Percentiles rank a stretch among this genome's conserved stretches.
Conservation (phyloP, 2,113 vertebrate species). For the Scytalopus superciliaris region DNA sequence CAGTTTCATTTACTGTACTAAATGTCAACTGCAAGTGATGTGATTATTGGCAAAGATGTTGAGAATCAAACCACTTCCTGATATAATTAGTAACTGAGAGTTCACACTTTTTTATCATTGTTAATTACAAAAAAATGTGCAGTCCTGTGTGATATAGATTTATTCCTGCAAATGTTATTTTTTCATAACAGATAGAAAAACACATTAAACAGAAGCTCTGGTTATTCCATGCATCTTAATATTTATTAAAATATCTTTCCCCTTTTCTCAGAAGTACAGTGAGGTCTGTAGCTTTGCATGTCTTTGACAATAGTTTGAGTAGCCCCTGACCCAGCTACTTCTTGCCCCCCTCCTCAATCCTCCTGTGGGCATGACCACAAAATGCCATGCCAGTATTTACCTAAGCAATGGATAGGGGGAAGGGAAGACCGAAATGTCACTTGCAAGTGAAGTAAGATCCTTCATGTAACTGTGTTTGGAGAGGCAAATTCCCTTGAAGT, state of each 20-base stretch:
- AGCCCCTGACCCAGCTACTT: neutral
- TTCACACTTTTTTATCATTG: neutral
- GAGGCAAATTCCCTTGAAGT: neutral
- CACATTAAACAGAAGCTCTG: neutral
- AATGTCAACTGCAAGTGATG: neutral
- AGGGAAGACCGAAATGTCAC: neutral
- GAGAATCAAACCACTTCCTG: neutral
- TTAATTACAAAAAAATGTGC: neutral
- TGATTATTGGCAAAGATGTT: neutral
- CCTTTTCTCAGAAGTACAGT: neutral
- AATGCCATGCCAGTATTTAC: neutral
- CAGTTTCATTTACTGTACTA: neutral
- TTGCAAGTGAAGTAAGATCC: neutral
- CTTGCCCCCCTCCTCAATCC: neutral
- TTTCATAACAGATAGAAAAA: neutral
- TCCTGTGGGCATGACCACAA: neutral
- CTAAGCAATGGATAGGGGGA: neutral
- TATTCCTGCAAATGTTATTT: neutral
- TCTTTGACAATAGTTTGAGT: neutral
- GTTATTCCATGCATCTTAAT: neutral
- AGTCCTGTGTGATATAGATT: neutral
- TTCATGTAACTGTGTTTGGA: neutral
- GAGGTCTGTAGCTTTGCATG: neutral
- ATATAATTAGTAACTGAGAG: neutral
- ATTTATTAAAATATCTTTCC: neutral